A percentile compares a stretch with the other conserved stretches of the same genome.
Conservation (phyloP, 64 coral and sea anemone genomes). For the Montipora capricornis region DNA sequence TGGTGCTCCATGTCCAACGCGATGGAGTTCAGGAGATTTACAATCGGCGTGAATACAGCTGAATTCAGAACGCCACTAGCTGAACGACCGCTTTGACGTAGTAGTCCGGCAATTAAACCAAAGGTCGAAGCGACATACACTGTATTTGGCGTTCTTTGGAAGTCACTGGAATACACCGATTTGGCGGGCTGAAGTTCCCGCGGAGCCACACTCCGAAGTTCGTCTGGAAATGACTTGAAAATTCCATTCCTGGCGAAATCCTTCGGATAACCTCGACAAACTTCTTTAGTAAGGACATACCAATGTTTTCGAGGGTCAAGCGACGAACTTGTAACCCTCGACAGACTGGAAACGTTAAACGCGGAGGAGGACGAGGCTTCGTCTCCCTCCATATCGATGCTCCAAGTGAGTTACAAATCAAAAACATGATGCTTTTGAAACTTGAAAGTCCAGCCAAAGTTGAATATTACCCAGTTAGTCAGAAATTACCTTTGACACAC, state of each 20-base stretch:
- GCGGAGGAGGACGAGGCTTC: neutral
- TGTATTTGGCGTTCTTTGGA: neutral
- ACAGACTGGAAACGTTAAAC: constrained; percentile 2
- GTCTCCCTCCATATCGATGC: constrained; percentile 29
- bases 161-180: neutral
- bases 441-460: constrained; percentile 47
- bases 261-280: neutral
- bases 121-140: constrained; percentile 28
- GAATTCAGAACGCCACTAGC: constrained; percentile 4
- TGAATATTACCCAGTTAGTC: constrained; percentile 13
- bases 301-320: constrained; percentile 46
- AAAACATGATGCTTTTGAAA: constrained; percentile 34
- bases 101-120: constrained; percentile 18
- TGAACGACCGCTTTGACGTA: constrained; percentile 16
- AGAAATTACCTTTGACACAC: neutral
- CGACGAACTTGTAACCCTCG: constrained; percentile 18
- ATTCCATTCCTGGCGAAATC: constrained; percentile 21
- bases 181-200: constrained; percentile 43
- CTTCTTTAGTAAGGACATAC: constrained; percentile 45
- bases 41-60: constrained; percentile 1
- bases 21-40: constrained; percentile 7
- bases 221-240: constrained; percentile 51
- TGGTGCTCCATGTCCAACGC: neutral
- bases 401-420: constrained; percentile 30
- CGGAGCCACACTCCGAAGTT: constrained; percentile 18